phyloP scores from a whole-genome alignment of 1,140 invertebrate genomes.

The Pogonus chalceus region DNA sequence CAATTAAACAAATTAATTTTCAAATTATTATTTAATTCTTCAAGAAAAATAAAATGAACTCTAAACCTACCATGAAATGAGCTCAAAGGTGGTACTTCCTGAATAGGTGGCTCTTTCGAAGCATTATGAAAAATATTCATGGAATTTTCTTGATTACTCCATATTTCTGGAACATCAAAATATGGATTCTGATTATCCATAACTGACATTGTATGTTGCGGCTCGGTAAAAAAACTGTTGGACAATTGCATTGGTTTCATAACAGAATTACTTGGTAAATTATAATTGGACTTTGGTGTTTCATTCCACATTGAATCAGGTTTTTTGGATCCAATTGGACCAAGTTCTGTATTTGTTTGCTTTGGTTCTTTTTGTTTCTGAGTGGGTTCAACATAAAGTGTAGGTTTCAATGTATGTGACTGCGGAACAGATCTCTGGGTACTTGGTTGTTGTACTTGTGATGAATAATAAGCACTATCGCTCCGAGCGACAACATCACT shows the following conservation, averaged over 20 bases:
- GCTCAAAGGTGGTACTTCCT: not conserved
- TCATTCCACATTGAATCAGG: slow-evolving; percentile 12
- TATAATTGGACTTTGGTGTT: not conserved
- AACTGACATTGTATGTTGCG: not conserved
- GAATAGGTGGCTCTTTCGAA: not conserved
- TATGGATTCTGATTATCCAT: not conserved
- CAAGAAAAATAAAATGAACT: no score
- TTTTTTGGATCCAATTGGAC: slow-evolving; percentile 31
- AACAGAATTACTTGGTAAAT: no score
- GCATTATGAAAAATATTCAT: not conserved
- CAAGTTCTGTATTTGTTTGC: slow-evolving; percentile 21
- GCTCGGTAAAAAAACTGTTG: not conserved
- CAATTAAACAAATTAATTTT: no score
- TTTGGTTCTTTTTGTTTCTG: slow-evolving; percentile 23
- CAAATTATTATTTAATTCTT: no score
- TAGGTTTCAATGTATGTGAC: slow-evolving; percentile 25
- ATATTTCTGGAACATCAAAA: not conserved
- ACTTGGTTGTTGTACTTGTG: slow-evolving; percentile 11
- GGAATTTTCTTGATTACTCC: not conserved
- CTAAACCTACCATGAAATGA: not conserved
- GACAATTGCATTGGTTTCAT: not conserved
- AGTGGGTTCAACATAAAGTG: slow-evolving; percentile 31
- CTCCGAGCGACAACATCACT: slow-evolving; percentile 45
- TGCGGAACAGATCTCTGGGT: no score
- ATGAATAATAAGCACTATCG: slow-evolving; percentile 18